phyloP scores from a whole-genome alignment of 2,113 vertebrate species.

The Picathartes gymnocephalus region DNA sequence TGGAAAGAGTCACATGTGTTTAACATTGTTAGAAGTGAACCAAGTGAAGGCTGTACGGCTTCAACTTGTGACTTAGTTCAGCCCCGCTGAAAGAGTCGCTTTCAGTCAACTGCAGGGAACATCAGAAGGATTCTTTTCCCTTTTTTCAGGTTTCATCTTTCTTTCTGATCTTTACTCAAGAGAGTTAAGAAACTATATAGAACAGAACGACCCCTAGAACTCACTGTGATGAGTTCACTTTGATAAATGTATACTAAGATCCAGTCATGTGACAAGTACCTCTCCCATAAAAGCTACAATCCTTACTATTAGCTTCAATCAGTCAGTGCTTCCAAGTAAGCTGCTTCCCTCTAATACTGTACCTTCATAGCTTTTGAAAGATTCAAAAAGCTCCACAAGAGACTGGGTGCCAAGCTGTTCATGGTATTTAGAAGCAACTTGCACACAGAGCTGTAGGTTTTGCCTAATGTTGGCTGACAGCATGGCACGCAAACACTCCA shows the following conservation, averaged over 20 bases:
- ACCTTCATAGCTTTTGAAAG: slow-evolving; percentile 95
- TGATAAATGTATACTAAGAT: not conserved
- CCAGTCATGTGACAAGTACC: not conserved
- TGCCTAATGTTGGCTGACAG: slow-evolving; percentile 88
- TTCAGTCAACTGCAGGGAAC: not conserved
- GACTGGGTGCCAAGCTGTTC: slow-evolving; percentile 88
- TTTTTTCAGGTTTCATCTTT: not conserved
- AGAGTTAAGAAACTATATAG: not conserved
- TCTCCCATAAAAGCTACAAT: not conserved
- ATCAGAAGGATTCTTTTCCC: not conserved
- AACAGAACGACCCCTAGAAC: not conserved
- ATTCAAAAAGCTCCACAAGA: slow-evolving; percentile 91
- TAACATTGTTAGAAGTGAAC: not conserved
- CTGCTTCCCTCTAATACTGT: slow-evolving; percentile 5
- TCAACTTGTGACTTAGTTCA: not conserved
- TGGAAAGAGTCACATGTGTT: slow-evolving; percentile 43
- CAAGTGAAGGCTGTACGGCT: not conserved
- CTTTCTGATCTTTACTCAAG: not conserved
- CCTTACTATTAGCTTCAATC: not conserved
- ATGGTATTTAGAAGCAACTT: slow-evolving; percentile 91
- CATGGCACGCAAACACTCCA: slow-evolving; percentile 90
- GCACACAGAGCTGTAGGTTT: slow-evolving; percentile 89
- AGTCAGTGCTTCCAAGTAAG: not conserved
- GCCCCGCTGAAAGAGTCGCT: not conserved
- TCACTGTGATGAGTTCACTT: not conserved